Evolutionary conservation across 2,113 vertebrate species (phyloP).

Genomic region (Monopterus albus): DNA sequence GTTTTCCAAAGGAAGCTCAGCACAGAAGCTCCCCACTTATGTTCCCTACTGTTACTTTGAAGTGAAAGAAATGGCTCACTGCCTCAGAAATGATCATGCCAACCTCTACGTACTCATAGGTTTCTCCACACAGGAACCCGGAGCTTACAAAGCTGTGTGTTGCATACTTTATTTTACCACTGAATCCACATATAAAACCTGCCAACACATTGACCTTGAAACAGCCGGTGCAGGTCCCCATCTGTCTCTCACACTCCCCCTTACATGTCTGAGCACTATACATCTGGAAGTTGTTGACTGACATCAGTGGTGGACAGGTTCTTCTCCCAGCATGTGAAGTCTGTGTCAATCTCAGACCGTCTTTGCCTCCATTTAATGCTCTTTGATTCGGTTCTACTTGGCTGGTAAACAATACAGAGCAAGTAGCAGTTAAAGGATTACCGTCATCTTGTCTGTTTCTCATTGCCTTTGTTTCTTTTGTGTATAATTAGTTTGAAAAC

Average conservation of each 20-base stretch:
- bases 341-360: slow-evolving; percentile 44
- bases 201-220: slow-evolving; percentile 56
- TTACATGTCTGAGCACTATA: slow-evolving; percentile 61
- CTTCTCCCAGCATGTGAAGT: slow-evolving; percentile 68
- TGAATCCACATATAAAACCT: slow-evolving; percentile 44
- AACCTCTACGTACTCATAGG: slow-evolving; percentile 38
- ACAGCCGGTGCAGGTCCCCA: slow-evolving; percentile 26
- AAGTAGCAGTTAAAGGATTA: slow-evolving; percentile 45
- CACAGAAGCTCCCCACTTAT: slow-evolving; percentile 33
- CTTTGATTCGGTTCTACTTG: slow-evolving; percentile 55
- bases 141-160: slow-evolving; percentile 37
- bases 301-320: slow-evolving; percentile 79
- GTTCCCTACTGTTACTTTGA: slow-evolving; percentile 65
- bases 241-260: slow-evolving; percentile 38
- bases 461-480: slow-evolving; percentile 40
- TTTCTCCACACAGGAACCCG: slow-evolving; percentile 29
- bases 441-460: slow-evolving; percentile 41
- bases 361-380: slow-evolving; percentile 32
- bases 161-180: slow-evolving; percentile 49
- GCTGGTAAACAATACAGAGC: slow-evolving; percentile 29
- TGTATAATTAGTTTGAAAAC: slow-evolving; percentile 14
- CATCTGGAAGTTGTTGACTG: slow-evolving; percentile 84
- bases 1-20: slow-evolving; percentile 75
- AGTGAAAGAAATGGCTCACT: slow-evolving; percentile 64
- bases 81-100: slow-evolving; percentile 50